phyloP scores from a whole-genome alignment of 2,797 vertebrate genomes.

The Todus mexicanus region DNA sequence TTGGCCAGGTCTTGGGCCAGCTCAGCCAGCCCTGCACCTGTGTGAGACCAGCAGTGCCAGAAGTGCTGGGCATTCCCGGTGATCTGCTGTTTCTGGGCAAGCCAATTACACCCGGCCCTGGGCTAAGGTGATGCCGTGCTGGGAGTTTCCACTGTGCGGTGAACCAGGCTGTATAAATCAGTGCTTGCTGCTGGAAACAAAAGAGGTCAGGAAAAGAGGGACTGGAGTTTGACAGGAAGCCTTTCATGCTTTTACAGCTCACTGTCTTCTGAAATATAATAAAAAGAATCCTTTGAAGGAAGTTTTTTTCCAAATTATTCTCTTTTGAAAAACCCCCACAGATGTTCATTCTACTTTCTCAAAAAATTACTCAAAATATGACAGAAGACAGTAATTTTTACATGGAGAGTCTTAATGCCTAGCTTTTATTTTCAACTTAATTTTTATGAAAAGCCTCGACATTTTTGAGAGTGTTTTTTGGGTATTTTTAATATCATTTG shows the following conservation, averaged over 20 bases:
- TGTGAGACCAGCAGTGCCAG: neutral
- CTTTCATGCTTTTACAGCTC: neutral
- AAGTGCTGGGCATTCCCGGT: neutral
- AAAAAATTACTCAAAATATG: neutral
- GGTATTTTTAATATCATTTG: neutral
- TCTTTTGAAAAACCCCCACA: neutral
- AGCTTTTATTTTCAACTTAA: neutral
- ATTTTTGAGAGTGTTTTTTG: neutral
- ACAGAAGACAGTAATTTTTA: neutral
- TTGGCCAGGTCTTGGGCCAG: neutral
- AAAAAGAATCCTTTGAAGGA: neutral
- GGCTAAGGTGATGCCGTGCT: neutral
- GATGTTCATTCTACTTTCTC: neutral
- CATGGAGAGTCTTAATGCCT: neutral
- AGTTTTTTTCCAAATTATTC: neutral
- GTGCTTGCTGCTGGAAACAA: neutral
- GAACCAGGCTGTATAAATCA: neutral
- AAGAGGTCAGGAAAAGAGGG: neutral
- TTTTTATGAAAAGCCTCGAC: neutral
- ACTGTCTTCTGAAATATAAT: neutral
- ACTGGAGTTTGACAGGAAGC: neutral
- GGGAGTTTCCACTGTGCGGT: neutral
- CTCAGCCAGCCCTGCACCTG: neutral
- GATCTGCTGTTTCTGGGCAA: neutral
- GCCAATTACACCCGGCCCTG: neutral